Evolutionary conservation across 1,140 invertebrate genomes (phyloP).

Genomic region (Euglossa dilemma): DNA sequence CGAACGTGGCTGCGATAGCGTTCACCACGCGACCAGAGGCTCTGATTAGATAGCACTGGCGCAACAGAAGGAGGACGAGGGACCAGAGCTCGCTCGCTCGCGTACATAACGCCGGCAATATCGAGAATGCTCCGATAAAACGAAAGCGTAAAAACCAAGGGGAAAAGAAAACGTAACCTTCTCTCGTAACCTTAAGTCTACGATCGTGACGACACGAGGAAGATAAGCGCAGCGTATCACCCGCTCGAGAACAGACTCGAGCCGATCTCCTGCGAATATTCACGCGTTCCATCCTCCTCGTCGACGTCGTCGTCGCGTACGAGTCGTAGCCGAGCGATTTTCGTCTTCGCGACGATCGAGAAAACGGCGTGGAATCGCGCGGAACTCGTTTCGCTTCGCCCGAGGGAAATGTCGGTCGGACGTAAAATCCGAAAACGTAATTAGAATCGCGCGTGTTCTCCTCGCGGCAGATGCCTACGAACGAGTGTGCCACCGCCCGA

Average conservation of each 20-base stretch:
- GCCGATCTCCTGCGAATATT: slow-evolving; percentile 25
- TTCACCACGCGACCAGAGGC: slow-evolving; percentile 33
- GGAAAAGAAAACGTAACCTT: slow-evolving; percentile 63
- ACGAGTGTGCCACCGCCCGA: no score
- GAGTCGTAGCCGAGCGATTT: slow-evolving; percentile 2
- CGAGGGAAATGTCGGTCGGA: neutral
- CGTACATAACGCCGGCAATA: neutral
- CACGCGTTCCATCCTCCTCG: neutral
- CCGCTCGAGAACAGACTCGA: slow-evolving; percentile 26
- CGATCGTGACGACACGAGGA: slow-evolving; percentile 53
- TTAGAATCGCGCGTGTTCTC: neutral
- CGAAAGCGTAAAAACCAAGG: slow-evolving; percentile 50
- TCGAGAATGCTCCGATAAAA: slow-evolving; percentile 46
- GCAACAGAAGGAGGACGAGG: slow-evolving; percentile 17
- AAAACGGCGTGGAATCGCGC: neutral
- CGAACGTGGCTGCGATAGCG: neutral
- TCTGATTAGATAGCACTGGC: slow-evolving; percentile 40
- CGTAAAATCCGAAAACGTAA: neutral
- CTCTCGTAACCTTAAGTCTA: slow-evolving; percentile 58
- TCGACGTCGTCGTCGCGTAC: neutral
- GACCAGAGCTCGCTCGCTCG: neutral
- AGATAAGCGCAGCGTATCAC: slow-evolving; percentile 46
- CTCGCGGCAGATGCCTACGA: neutral
- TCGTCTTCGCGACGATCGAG: neutral
- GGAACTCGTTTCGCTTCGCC: neutral